Evolutionary conservation across 2,797 vertebrate genomes (phyloP).

Genomic region (Argentina silus): DNA sequence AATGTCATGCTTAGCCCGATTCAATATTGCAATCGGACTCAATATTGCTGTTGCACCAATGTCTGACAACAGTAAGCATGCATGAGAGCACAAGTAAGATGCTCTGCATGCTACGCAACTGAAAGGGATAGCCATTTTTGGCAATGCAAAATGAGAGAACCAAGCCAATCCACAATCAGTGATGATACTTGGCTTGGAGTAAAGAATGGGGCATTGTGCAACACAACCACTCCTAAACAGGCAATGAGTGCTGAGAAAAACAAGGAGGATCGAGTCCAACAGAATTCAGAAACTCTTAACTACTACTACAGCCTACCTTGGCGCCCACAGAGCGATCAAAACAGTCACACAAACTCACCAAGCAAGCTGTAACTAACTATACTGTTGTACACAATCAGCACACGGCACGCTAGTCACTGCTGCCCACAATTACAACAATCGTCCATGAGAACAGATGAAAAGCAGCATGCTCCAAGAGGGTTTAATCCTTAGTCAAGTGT

Average conservation of each 20-base stretch:
- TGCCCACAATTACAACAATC: background rate
- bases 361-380: background rate
- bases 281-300: background rate
- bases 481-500: background rate
- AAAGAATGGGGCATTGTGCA: constrained; percentile 5
- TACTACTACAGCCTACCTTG: background rate
- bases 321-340: background rate
- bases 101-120: background rate
- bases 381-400: background rate
- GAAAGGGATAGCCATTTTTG: background rate
- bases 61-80: background rate
- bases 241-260: background rate
- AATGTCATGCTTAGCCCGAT: background rate
- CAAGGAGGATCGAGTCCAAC: background rate
- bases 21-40: background rate
- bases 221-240: background rate
- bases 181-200: background rate
- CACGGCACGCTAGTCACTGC: background rate
- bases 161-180: background rate
- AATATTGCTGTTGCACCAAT: background rate
- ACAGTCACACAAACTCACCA: background rate
- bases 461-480: background rate
- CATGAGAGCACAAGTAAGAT: background rate
- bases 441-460: background rate
- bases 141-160: background rate